Conservation (phyloP, 2,113 vertebrate species). For the Pongo pygmaeus region DNA sequence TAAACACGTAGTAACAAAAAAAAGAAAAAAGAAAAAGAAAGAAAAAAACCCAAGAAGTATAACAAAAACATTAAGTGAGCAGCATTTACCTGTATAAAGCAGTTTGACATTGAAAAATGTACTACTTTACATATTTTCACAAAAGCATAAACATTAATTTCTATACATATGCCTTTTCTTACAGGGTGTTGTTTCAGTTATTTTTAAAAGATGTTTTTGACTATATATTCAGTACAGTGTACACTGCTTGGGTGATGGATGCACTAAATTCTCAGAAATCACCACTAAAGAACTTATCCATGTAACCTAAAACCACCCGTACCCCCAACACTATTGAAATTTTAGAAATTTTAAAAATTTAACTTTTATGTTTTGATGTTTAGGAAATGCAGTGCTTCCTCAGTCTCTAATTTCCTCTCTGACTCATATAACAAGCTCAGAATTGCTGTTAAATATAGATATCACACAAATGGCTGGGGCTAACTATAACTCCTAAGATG, state of each 20-base stretch:
- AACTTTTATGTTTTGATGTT: constrained; percentile 74
- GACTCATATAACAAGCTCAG: constrained; percentile 34
- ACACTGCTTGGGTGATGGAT: too few species aligned
- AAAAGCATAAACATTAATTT: not conserved
- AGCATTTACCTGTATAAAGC: not conserved
- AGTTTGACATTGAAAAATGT: not conserved
- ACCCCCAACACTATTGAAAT: too few species aligned
- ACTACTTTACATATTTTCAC: not conserved
- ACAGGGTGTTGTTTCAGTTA: constrained; percentile 46
- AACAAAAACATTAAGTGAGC: not conserved
- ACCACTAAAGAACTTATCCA: too few species aligned
- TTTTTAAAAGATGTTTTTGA: constrained; percentile 67
- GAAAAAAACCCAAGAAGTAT: not conserved
- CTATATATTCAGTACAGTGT: too few species aligned
- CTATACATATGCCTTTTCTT: constrained; percentile 25
- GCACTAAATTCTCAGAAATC: too few species aligned
- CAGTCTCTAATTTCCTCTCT: constrained; percentile 60
- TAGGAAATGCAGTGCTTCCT: constrained; percentile 62
- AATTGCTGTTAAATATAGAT: constrained; percentile 41
- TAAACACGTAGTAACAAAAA: not conserved
- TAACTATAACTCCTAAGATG: not conserved
- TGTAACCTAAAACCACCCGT: too few species aligned
- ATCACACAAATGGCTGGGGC: not conserved
- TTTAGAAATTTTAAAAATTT: not conserved
- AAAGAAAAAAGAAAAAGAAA: not conserved